phyloP scores from a whole-genome alignment of 2,113 vertebrate genomes.

The Microcebus tavaratra region DNA sequence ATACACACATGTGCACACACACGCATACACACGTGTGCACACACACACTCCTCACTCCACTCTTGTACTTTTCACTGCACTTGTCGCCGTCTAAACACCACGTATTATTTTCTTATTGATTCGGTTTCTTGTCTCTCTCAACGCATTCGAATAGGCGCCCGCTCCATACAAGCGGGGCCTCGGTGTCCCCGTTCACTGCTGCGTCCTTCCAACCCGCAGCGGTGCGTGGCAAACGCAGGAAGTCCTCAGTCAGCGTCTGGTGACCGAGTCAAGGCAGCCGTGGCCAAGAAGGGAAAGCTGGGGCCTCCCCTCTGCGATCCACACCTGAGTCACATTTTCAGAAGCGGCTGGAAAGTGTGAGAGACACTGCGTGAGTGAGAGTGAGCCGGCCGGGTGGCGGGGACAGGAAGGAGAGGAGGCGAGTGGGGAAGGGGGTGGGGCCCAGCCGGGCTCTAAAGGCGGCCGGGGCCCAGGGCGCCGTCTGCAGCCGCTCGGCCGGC shows the following conservation, averaged over 20 bases:
- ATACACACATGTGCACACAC: too few species aligned
- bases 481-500: background rate
- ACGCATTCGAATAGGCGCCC: background rate
- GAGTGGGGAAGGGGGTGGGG: constrained; percentile 55
- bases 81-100: background rate
- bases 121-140: background rate
- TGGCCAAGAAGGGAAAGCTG: background rate
- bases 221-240: background rate
- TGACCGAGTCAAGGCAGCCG: background rate
- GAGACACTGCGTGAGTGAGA: too few species aligned
- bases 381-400: too few species aligned
- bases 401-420: constrained; percentile 49
- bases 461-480: background rate
- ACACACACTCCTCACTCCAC: background rate
- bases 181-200: background rate
- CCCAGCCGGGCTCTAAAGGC: constrained; percentile 51
- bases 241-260: background rate
- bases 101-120: background rate
- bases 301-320: background rate
- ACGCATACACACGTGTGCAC: background rate
- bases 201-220: background rate
- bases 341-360: too few species aligned
- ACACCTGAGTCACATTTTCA: constrained; percentile 55
- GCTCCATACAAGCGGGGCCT: background rate
- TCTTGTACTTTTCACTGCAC: background rate